phyloP scores from a whole-genome alignment of 2,888 invertebrate species.

The Anoncus sp. region DNA sequence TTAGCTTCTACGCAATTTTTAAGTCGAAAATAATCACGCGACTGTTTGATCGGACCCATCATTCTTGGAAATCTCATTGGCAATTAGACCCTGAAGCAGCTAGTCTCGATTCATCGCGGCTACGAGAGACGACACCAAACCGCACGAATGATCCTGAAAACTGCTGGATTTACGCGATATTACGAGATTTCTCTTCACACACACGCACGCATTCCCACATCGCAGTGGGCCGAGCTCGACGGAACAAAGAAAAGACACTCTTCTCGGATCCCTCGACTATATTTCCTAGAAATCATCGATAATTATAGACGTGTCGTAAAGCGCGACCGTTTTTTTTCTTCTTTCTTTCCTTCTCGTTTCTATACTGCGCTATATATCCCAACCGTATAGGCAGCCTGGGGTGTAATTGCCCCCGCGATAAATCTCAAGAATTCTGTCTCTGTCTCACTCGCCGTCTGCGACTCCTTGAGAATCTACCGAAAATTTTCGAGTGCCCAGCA shows the following conservation, averaged over 20 bases:
- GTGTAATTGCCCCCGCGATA: conserved; percentile 63
- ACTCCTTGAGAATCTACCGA: conserved; percentile 49
- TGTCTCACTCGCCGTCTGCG: conserved; percentile 30
- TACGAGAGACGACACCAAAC: conserved; percentile 37
- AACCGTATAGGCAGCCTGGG: conserved; percentile 24
- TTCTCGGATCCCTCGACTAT: conserved; percentile 53
- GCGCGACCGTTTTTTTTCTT: conserved; percentile 50
- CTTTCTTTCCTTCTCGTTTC: conserved; percentile 35
- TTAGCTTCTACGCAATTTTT: conserved; percentile 54
- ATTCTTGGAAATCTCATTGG: conserved; percentile 59
- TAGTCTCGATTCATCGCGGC: conserved; percentile 63
- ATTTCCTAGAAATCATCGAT: conserved; percentile 68
- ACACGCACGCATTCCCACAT: conserved; percentile 43
- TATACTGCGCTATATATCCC: conserved; percentile 27
- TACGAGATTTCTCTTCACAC: conserved; percentile 10
- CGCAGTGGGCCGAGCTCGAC: background rate
- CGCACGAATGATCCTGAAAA: conserved; percentile 50
- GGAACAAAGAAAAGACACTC: conserved; percentile 62
- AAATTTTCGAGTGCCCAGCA: conserved; percentile 32
- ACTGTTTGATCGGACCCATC: conserved; percentile 10
- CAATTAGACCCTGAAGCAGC: conserved; percentile 54
- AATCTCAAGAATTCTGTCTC: conserved; percentile 53
- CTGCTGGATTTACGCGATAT: conserved; percentile 62
- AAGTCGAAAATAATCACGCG: conserved; percentile 37
- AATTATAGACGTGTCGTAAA: conserved; percentile 68